Percentiles rank a stretch among this genome's conserved stretches.
Conservation (phyloP, 1,140 invertebrate genomes). For the Drosophila pandora region DNA sequence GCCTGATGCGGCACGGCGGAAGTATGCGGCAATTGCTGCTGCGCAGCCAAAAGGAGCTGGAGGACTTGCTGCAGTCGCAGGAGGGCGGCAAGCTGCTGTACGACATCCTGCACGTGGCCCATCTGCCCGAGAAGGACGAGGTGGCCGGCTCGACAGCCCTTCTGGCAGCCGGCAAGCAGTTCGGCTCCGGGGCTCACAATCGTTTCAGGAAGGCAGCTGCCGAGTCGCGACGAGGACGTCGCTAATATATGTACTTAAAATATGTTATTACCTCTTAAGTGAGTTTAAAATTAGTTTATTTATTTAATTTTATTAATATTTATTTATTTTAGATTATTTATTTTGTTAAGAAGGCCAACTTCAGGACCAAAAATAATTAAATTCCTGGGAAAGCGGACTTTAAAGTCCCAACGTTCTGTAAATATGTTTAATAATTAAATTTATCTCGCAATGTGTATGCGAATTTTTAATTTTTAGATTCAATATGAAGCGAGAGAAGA, state of each 20-base stretch:
- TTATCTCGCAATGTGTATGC: background rate
- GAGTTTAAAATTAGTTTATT: too few relatives aligned
- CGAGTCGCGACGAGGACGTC: constrained; percentile 37
- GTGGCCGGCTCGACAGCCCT: constrained; percentile 63
- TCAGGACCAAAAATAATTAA: too few relatives aligned
- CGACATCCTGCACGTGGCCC: constrained; percentile 87
- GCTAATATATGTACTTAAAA: background rate
- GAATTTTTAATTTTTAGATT: constrained; percentile 1
- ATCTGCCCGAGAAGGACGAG: constrained; percentile 84
- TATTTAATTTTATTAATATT: too few relatives aligned
- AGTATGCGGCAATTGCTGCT: constrained; percentile 89
- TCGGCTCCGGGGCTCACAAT: constrained; percentile 65
- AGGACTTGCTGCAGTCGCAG: constrained; percentile 88
- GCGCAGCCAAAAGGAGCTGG: constrained; percentile 86
- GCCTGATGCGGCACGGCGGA: constrained; percentile 91
- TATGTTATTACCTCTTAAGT: too few relatives aligned
- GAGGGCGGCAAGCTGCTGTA: constrained; percentile 86
- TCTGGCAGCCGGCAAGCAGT: constrained; percentile 70
- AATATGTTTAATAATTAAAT: background rate
- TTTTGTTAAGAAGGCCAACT: too few relatives aligned
- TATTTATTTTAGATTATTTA: too few relatives aligned
- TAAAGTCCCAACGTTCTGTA: too few relatives aligned
- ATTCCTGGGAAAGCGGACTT: too few relatives aligned
- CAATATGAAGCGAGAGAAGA: background rate
- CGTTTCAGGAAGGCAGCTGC: constrained; percentile 75